Evolutionary conservation across 2,113 vertebrate genomes (phyloP).

Genomic region (Sylvilagus bachmani): DNA sequence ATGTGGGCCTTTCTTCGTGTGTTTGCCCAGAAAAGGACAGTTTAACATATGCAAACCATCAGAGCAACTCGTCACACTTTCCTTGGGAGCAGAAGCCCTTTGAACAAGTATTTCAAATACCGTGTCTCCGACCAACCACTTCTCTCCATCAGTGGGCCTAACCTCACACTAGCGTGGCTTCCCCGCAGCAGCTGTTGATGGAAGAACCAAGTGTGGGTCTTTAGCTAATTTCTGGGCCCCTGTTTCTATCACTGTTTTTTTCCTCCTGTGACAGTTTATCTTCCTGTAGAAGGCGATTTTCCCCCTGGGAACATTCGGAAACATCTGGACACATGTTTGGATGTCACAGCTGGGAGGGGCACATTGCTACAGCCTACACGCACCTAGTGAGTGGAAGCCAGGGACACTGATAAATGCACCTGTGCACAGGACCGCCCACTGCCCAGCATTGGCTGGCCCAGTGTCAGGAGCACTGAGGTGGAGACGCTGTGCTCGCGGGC

Average conservation of each 20-base stretch:
- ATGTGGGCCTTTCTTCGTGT: neutral
- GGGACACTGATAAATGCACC: neutral
- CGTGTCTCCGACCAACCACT: neutral
- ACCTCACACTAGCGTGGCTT: neutral
- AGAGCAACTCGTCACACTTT: neutral
- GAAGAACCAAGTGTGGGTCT: neutral
- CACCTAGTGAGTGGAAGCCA: neutral
- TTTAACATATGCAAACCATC: neutral
- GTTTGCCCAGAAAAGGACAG: neutral
- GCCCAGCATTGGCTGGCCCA: accelerated
- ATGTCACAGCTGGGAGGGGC: neutral
- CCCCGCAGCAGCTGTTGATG: neutral
- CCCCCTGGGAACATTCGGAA: neutral
- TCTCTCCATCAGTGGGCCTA: no score
- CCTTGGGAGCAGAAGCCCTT: neutral
- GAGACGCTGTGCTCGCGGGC: neutral
- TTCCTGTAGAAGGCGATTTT: neutral
- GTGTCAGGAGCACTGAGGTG: accelerated
- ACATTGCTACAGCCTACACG: neutral
- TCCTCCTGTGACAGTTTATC: neutral
- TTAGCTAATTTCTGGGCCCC: no score
- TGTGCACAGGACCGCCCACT: neutral
- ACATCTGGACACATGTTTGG: neutral
- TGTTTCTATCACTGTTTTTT: neutral
- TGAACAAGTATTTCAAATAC: neutral